Percentiles rank a stretch among this genome's conserved stretches.
Conservation (phyloP, 2,113 vertebrate species). For the Ornithorhynchus anatinus region DNA sequence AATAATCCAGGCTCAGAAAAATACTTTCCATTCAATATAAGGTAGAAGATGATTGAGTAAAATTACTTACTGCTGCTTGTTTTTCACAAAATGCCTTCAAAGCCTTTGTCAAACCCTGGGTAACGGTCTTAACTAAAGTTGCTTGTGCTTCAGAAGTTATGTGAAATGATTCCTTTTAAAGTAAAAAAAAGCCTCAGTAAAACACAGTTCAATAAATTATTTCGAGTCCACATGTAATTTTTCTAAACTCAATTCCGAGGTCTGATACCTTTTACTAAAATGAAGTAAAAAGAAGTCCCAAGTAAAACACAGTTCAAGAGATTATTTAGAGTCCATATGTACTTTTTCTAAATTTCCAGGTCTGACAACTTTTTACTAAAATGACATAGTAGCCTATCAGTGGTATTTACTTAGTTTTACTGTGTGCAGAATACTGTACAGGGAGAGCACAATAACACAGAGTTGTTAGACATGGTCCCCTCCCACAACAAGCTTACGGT, state of each 20-base stretch:
- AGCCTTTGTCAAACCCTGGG: constrained; percentile 48
- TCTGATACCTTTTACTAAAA: not conserved
- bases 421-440: too few species aligned
- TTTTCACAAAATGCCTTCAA: constrained; percentile 60
- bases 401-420: too few species aligned
- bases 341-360: not conserved
- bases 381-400: too few species aligned
- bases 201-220: not conserved
- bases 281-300: not conserved
- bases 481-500: too few species aligned
- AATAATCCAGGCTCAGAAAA: too few species aligned
- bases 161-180: constrained; percentile 43
- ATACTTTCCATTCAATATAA: too few species aligned
- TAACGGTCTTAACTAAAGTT: constrained; percentile 39
- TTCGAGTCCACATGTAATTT: not conserved
- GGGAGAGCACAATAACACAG: not conserved
- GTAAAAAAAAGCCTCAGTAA: not conserved
- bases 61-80: constrained; percentile 50
- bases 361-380: not conserved
- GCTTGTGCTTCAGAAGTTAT: constrained; percentile 57
- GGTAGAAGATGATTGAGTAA: not conserved
- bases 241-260: not conserved
- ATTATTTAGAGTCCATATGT: not conserved
- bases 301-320: not conserved
- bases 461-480: not conserved